Base-by-base conservation (phyloP, 1,140 invertebrate genomes). In the Ceratina japonica region DNA sequence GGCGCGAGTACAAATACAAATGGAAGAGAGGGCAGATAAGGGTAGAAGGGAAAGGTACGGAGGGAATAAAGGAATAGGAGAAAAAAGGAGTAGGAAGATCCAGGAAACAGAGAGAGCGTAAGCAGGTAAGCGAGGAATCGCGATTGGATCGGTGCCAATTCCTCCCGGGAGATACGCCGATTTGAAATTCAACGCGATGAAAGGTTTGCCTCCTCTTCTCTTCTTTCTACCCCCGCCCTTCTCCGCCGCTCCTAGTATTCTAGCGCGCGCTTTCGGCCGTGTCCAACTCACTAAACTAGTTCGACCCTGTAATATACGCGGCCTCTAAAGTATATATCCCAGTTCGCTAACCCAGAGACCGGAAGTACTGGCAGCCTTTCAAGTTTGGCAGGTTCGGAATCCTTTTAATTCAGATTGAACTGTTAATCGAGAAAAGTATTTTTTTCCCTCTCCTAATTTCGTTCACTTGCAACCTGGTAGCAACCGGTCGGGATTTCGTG, bases 131-230 rank as follows among this genome's bases (percentile, higher is more conserved):
- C 75, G 70, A 78, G 58, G 72, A 80, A 88, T 89, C 87, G 81
- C 79, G 84, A 90, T 89, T 90, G 89, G 88, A 89, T 24, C 63
- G 52, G 44, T 64, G 88, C 89, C 89, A 90, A 84, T 80, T 80
- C 65, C 66, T 66, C 65, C 77, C 76, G 70, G 68, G 69, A 74
- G 75, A 86, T 85, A 81, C 75, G 75, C 63, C 73, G 66, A 86
- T 86, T 86, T 86, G 77, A 86, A 86, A 85, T 86, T 86, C 85
- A 86, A 86, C 84, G 62, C 80, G 83, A 80, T 79, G 80, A 86
- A 78, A 83, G 81, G 56, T 75, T 83, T 63, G 72, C 73, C 75
- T 75, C 59, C 71, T 51, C 62, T 58, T 64, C 71, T 65, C 70
- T 69, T 59, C 71, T 64, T 66, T 75, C 44, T 75, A 20, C 18